Conservation (phyloP, 1,140 invertebrate species). For the Drosophila seguyi region DNA sequence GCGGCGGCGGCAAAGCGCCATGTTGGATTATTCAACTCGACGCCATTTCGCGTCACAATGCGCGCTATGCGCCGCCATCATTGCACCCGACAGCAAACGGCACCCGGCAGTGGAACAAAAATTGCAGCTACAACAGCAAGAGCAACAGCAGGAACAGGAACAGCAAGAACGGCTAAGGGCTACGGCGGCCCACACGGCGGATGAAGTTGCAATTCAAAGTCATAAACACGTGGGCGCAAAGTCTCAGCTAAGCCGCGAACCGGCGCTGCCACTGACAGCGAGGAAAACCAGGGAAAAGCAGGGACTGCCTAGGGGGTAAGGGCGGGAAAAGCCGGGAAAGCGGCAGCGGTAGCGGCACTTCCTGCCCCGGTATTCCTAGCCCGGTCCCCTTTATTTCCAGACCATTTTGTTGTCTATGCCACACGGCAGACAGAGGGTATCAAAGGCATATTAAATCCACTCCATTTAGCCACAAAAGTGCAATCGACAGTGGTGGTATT, state of each 20-base stretch:
- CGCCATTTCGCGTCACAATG: conserved; percentile 82
- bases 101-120: conserved; percentile 24
- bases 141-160: conserved; percentile 4
- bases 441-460: conserved; percentile 39
- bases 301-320: not conserved
- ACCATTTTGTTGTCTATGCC: conserved; percentile 54
- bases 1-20: conserved; percentile 73
- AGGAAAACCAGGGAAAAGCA: conserved; percentile 9
- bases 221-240: conserved; percentile 83
- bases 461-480: conserved; percentile 27
- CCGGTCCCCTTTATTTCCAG: conserved; percentile 36
- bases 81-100: conserved; percentile 76
- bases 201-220: conserved; percentile 84
- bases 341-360: conserved; percentile 53
- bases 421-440: conserved; percentile 45
- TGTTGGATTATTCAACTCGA: conserved; percentile 83
- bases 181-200: conserved; percentile 50
- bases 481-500: conserved; percentile 1
- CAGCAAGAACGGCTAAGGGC: conserved; percentile 12
- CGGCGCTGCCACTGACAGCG: conserved; percentile 62
- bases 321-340: conserved; percentile 16
- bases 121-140: conserved; percentile 12
- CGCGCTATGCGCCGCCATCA: conserved; percentile 78
- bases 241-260: conserved; percentile 77
- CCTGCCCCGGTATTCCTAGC: conserved; percentile 55